A percentile compares a stretch with the other conserved stretches of the same genome.
Evolutionary conservation across 2,113 vertebrate species (phyloP).

Genomic region (Procavia capensis): DNA sequence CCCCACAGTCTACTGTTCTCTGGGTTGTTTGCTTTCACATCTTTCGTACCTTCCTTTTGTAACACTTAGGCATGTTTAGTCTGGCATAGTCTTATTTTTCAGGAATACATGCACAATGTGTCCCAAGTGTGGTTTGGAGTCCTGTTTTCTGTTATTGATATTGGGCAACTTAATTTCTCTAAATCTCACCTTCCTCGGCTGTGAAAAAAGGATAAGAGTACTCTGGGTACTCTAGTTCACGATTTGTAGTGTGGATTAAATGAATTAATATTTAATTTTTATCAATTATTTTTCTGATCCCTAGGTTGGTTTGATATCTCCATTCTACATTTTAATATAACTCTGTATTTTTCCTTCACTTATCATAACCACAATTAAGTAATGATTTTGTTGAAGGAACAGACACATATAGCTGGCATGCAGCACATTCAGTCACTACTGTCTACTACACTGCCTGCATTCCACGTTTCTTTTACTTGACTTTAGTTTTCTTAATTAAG

Average conservation of each 20-base stretch:
- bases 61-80: neutral
- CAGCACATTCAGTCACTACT: neutral
- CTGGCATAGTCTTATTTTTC: neutral
- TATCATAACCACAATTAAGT: neutral
- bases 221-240: neutral
- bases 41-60: neutral
- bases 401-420: too few relatives aligned
- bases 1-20: conserved; percentile 4
- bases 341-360: neutral
- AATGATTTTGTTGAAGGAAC: neutral
- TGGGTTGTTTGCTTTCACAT: neutral
- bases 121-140: neutral
- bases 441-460: neutral
- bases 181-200: neutral
- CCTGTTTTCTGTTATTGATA: neutral
- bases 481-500: neutral
- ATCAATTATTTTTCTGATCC: too few relatives aligned
- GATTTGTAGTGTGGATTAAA: neutral
- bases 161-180: neutral
- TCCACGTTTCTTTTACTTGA: neutral
- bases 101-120: neutral
- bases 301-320: rapidly evolving
- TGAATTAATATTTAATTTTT: neutral
- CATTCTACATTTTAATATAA: rapidly evolving
- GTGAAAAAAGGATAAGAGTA: neutral